These are phyloP conservation scores for Apodemus agrarius DNA, from an alignment of 2,797 vertebrate species.

Conservation along the genomic window DNA sequence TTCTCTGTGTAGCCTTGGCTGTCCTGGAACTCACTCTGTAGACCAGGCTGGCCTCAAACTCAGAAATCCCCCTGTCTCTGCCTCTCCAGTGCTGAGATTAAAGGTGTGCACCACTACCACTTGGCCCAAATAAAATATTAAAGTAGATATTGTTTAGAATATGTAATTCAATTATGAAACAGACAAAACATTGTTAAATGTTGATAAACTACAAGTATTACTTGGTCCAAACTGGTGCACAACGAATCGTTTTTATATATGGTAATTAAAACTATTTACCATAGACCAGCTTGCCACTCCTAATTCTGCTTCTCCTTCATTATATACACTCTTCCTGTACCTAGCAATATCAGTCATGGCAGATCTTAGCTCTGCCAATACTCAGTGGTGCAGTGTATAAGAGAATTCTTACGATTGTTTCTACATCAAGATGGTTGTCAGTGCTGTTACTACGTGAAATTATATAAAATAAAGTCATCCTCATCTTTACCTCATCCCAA, in stretches of 20 bases:
- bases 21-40: too few species aligned
- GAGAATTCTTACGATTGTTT: neutral
- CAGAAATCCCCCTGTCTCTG: too few species aligned
- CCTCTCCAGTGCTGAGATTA: too few species aligned
- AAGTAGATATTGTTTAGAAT: neutral
- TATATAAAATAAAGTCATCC: neutral
- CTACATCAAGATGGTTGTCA: neutral
- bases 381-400: neutral
- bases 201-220: neutral
- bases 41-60: too few species aligned
- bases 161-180: neutral
- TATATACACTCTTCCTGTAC: too few species aligned
- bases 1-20: too few species aligned
- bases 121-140: neutral
- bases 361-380: neutral
- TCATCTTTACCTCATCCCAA: neutral
- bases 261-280: neutral
- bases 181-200: neutral
- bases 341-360: neutral
- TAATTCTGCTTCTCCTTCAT: neutral
- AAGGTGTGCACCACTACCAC: too few species aligned
- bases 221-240: too few species aligned
- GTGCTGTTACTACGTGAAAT: neutral
- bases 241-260: neutral
- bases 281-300: too few species aligned